Evolutionary conservation across 2,888 invertebrate species (phyloP), one percentile per base, ranked within the genome.

Genomic region (Chalcosyrphus nemorum): DNA sequence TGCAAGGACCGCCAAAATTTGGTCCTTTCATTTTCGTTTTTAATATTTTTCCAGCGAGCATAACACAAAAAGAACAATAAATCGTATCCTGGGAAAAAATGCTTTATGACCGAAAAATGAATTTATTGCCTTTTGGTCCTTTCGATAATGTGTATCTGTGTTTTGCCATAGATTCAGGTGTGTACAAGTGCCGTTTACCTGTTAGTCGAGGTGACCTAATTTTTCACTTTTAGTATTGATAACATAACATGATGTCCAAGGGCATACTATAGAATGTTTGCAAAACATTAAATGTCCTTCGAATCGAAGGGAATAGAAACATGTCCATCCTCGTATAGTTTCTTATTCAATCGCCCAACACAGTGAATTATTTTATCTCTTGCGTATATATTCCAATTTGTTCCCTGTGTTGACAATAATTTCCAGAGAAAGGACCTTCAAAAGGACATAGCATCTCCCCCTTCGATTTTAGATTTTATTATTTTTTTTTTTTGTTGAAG

Each of bases 101-200:
- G 84, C 61, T 84, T 80, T 80, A 84, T 65, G 24, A 52, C 52
- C 74, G 68, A 75, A 70, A 80, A 84, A 84, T 80, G n/a, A 75
- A 84, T 84, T 84, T 84, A 84, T 84, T 80, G 70, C 80, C n/a
- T 57, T 70, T 84, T 65, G 52, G 57, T 70, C 70, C 68, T 72
- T 84, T 80, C 80, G 74, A 80, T 80, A 70, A 74, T 57, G 68
- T 61, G 47, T 56, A 35, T 29, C 35, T 56, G 43, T 61, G 70
- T 65, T n/a, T 52, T 56, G 56, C 13, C 52, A 78, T 74, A 29
- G 61, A 63, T 78, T 78, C 57, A 35, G 72, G 72, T 65, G 78
- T 43, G 57, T 43, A 63, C 57, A 50, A 68, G 74, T 78, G 78
- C 61, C 57, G 50, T 32, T 50, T 78, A 84, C 78, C 74, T 84